Evolutionary conservation across 2,888 invertebrate genomes (phyloP).

Genomic region (Lasioglossum oenotherae): DNA sequence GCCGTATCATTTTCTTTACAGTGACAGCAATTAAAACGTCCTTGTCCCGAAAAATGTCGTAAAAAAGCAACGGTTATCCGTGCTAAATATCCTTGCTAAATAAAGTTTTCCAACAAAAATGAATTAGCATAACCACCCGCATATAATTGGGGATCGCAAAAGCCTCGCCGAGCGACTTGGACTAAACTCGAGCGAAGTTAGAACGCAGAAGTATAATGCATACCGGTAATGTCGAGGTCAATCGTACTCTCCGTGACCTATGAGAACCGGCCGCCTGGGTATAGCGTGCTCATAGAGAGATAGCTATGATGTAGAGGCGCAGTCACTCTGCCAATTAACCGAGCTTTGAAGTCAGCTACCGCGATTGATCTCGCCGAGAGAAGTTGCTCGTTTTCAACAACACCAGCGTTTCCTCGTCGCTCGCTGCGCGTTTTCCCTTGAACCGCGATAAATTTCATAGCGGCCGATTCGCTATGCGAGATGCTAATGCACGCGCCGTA

Average conservation of each 20-base stretch:
- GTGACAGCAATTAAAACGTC: no score
- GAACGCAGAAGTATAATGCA: conserved; percentile 2
- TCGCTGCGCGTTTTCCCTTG: conserved; percentile 23
- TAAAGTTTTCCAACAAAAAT: no score
- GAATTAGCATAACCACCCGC: background rate
- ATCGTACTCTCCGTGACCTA: conserved; percentile 55
- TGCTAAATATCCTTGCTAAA: no score
- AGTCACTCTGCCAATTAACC: conserved; percentile 64
- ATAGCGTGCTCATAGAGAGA: conserved; percentile 53
- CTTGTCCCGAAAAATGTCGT: no score
- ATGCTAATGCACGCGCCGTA: conserved; percentile 11
- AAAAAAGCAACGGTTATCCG: no score
- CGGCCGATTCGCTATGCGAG: conserved; percentile 19
- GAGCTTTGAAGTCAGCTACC: conserved; percentile 53
- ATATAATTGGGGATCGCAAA: background rate
- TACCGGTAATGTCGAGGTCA: conserved; percentile 63
- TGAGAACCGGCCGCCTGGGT: conserved; percentile 55
- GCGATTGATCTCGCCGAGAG: conserved; percentile 52
- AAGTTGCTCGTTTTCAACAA: conserved; percentile 55
- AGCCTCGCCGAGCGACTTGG: background rate
- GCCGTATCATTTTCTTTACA: no score
- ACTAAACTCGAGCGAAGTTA: conserved; percentile 8
- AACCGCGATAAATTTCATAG: conserved; percentile 33
- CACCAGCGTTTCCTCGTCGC: background rate
- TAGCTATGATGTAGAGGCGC: conserved; percentile 48